These are phyloP conservation scores for Ophraella communa DNA, from an alignment of 2,888 invertebrate species.

Conservation along the genomic window DNA sequence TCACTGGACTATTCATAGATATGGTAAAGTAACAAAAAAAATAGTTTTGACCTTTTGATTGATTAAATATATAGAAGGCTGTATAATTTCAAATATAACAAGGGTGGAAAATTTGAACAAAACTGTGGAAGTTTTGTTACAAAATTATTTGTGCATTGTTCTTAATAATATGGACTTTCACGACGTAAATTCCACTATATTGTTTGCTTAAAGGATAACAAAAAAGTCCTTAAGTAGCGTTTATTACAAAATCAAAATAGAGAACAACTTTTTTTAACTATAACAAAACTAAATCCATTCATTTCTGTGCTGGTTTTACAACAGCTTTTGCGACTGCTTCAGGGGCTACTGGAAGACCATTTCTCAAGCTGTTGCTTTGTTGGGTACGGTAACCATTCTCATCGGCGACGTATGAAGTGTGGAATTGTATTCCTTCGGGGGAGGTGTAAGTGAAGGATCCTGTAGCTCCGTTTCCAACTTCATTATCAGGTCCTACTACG, in stretches of 20 bases:
- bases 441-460: constrained; percentile 58
- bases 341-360: neutral
- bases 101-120: no score
- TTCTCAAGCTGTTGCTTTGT: constrained; percentile 34
- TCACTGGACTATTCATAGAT: no score
- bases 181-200: no score
- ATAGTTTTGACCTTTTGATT: no score
- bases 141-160: no score
- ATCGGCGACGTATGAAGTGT: constrained; percentile 47
- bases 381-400: constrained; percentile 50
- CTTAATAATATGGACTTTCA: no score
- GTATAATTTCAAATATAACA: no score
- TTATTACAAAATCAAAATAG: neutral
- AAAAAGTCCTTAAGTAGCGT: neutral
- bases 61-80: no score
- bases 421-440: constrained; percentile 46
- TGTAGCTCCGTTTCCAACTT: constrained; percentile 43
- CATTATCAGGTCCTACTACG: constrained; percentile 46
- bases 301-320: neutral
- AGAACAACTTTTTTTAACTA: neutral
- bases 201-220: no score
- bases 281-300: no score
- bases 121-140: no score
- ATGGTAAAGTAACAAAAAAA: no score
- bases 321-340: neutral